Base-by-base conservation (phyloP, 1,140 invertebrate species). In the Orchestia grillus region DNA sequence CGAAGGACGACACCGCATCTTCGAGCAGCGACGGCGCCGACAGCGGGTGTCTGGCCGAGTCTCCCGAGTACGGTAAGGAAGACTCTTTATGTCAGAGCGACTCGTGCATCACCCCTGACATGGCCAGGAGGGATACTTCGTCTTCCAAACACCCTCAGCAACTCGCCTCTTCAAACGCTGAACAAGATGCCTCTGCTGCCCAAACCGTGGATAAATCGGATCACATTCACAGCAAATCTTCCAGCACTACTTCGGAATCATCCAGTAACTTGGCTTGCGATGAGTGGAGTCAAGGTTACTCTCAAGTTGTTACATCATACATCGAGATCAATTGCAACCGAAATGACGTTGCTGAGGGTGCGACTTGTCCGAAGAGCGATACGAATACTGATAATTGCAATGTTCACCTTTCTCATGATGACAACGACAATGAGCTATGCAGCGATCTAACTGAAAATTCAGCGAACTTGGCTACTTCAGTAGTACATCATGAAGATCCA, bases 11-110 rank as follows among this genome's bases (percentile, higher is more conserved):
- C 92, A 94, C 92, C 8, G 92, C 92, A 45, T 94, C 92, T 44
- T 94, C 92, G 92, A 94, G 92, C 44, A 94, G 96, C 77, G 87
- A 96, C 90, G 96, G 90, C 47, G 96, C 87, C n/a, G 96, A 96
- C 90, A 96, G 96, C 44, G 96, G 96, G n/a, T 96, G 96, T 57
- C 87, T 96, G 19, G 96, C 96, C 1, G 88, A 57, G 62, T 96
- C 96, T 57, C 96, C 96, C n/a, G 96, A 96, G 53, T 94, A 45
- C 44, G 43, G 92, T 44, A 94, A 94, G 44, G 92, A 94, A 47
- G 92, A 94, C 44, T 94, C 92, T 42, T 47, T 94, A 44, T 94
- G 92, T 94, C 92, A 94, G 43, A 94, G 92, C 44, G 92, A 94
- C 44, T 42, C 44, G 92, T 94, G 92, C 92, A 44, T 94, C 92